Base-by-base conservation (phyloP, 2,888 invertebrate genomes). In the Orthosia incerta region DNA sequence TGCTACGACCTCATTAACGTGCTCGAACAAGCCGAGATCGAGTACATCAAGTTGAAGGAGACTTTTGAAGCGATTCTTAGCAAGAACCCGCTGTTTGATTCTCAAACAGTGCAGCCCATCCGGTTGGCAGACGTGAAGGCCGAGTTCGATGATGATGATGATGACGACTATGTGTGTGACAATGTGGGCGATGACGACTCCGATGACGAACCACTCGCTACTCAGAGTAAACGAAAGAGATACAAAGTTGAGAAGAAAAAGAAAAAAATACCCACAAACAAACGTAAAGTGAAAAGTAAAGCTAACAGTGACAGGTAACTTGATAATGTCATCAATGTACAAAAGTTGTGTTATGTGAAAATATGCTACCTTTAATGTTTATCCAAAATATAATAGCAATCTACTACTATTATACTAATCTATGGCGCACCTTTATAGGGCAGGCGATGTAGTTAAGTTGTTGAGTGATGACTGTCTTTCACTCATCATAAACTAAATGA, bases 1-100 rank as follows among this genome's bases (percentile, higher is more conserved):
- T 96, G 96, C 83, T 91, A 88, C 74, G 93, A 95, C 45, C 93
- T 95, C 62, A 88, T 95, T 60, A 93, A 94, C 80, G 89, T 94
- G 53, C 87, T 96, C 55, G 95, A 96, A 82, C 92, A 92, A 61
- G 93, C 95, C 3, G 95, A 95, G 84, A 77, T 93, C 20, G 95
- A 95, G 77, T 96, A 95, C 73, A 55, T 88, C 51, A 94, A 94
- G 82, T 80, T 95, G 48, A 95, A 94, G 78, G 93, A 94, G 62
- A 87, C 93, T 12, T 95, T 96, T 82, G 94, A 94, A 75, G 89
- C 92, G 39, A 93, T 95, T 23, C 88, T 96, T 26, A 93, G 89
- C 68, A 94, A 94, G 83, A 96, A 95, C 79, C 95, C 95, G 1
- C 84, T 95, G 65, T 95, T 94, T 76, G 92, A 91, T 5, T 39